phyloP scores from a whole-genome alignment of 2,797 vertebrate species.

The Vireo griseus region DNA sequence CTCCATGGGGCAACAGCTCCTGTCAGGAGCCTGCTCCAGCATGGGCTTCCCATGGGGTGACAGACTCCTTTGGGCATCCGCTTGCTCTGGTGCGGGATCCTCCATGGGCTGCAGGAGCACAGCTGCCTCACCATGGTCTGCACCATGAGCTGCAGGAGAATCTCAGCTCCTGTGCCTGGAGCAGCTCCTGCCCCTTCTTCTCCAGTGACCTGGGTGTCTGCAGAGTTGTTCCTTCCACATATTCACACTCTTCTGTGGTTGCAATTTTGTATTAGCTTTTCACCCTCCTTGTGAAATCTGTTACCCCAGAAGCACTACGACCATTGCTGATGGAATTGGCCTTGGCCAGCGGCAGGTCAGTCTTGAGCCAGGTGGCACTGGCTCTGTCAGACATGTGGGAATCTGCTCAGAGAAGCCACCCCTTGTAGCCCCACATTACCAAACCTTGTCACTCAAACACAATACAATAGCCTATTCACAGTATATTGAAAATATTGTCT shows the following conservation, averaged over 20 bases:
- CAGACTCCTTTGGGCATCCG: neutral
- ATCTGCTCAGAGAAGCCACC: neutral
- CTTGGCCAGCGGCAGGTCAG: neutral
- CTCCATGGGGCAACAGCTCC: neutral
- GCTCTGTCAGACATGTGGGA: neutral
- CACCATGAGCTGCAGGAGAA: neutral
- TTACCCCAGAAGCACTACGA: neutral
- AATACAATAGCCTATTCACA: neutral
- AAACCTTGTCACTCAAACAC: neutral
- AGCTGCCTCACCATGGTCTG: neutral
- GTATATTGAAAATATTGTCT: neutral
- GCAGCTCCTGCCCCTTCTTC: neutral
- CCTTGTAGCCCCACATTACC: neutral
- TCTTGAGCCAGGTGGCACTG: neutral
- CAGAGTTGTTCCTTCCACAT: neutral
- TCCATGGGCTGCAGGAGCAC: neutral
- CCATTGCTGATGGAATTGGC: neutral
- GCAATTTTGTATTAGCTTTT: neutral
- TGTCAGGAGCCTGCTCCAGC: neutral
- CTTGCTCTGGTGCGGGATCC: neutral
- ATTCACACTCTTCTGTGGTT: neutral
- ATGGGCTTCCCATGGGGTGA: neutral
- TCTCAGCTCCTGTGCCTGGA: neutral
- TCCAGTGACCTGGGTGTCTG: neutral
- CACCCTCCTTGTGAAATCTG: neutral